Evolutionary conservation across 2,797 vertebrate species (phyloP).

Genomic region (Leptoclinus maculatus): DNA sequence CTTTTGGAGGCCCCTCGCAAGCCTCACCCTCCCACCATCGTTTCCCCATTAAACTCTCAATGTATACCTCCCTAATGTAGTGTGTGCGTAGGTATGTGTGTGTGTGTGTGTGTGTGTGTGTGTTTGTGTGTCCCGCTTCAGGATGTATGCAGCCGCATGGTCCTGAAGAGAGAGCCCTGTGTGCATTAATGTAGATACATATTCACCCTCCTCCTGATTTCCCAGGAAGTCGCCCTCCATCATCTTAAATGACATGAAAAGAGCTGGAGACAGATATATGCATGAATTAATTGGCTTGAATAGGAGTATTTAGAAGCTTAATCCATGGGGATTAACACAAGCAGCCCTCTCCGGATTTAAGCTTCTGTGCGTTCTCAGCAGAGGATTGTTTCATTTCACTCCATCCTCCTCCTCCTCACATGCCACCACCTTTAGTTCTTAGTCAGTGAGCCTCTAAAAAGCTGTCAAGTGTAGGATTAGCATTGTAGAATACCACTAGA

Average conservation of each 20-base stretch:
- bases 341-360: slow-evolving; percentile 81
- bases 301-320: slow-evolving; percentile 86
- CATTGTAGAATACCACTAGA: slow-evolving; percentile 64
- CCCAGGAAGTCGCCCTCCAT: slow-evolving; percentile 79
- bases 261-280: slow-evolving; percentile 82
- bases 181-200: slow-evolving; percentile 82
- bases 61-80: slow-evolving; percentile 72
- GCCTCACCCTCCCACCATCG: slow-evolving; percentile 58
- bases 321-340: slow-evolving; percentile 82
- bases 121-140: slow-evolving; percentile 47
- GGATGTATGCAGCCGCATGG: slow-evolving; percentile 63
- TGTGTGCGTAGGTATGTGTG: slow-evolving; percentile 29
- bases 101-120: slow-evolving; percentile 54
- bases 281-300: slow-evolving; percentile 88
- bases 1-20: slow-evolving; percentile 75
- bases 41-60: slow-evolving; percentile 69
- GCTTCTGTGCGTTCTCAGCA: slow-evolving; percentile 74
- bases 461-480: slow-evolving; percentile 78
- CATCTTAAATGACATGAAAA: slow-evolving; percentile 81
- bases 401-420: slow-evolving; percentile 67
- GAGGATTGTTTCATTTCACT: slow-evolving; percentile 80
- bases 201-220: slow-evolving; percentile 74
- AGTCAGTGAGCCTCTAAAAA: slow-evolving; percentile 75
- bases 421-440: slow-evolving; percentile 74
- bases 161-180: slow-evolving; percentile 65